These are phyloP conservation scores for Marasmarcha lunaedactyla DNA, from an alignment of 2,888 invertebrate genomes.

Conservation along the genomic window DNA sequence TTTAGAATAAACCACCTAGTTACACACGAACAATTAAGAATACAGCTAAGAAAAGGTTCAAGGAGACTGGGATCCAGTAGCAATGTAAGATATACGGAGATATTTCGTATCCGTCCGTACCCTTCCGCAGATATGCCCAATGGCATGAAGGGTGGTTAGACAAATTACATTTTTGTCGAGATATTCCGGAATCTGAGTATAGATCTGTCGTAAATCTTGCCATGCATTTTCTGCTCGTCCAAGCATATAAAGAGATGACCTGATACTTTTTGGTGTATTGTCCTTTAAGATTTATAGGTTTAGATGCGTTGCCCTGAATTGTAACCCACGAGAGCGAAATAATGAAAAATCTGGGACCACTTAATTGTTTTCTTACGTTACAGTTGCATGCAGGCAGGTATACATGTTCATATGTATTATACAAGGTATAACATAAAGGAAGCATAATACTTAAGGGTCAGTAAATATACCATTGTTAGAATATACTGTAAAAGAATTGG, in stretches of 20 bases:
- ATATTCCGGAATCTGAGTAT: constrained; percentile 34
- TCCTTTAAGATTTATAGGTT: constrained; percentile 16
- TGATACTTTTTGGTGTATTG: constrained; percentile 15
- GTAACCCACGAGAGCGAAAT: not conserved
- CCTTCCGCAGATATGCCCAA: not conserved
- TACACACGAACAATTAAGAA: too few species aligned
- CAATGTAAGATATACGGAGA: too few species aligned
- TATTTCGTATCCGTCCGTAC: not conserved
- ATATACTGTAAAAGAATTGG: too few species aligned
- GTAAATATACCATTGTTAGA: too few species aligned
- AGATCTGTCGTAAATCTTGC: constrained; percentile 38
- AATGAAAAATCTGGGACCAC: not conserved
- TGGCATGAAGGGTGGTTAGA: constrained; percentile 12
- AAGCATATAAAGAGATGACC: constrained; percentile 32
- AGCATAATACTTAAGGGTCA: too few species aligned
- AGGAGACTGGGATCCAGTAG: too few species aligned
- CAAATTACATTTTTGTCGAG: constrained; percentile 42
- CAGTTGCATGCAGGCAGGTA: too few species aligned
- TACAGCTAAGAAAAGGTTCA: too few species aligned
- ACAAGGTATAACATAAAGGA: too few species aligned
- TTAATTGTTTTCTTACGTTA: not conserved
- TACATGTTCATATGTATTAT: too few species aligned
- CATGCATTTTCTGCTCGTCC: constrained; percentile 46
- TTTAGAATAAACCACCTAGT: too few species aligned
- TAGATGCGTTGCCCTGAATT: not conserved